A percentile compares a stretch with the other conserved stretches of the same genome.
phyloP scores from a whole-genome alignment of 2,113 vertebrate genomes.

The Misgurnus mizolepis region DNA sequence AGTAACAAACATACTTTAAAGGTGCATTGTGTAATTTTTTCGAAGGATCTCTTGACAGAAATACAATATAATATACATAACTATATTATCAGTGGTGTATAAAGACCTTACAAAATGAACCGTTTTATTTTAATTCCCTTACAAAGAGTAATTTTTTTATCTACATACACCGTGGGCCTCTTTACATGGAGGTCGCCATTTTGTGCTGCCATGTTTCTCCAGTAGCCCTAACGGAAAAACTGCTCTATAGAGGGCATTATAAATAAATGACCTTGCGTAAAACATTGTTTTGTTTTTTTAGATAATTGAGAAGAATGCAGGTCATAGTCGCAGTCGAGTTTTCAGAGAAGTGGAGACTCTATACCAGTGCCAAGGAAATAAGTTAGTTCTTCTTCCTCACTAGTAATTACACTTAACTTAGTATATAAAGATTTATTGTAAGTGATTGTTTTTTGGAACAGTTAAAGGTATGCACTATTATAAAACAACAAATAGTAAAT shows the following conservation, averaged over 20 bases:
- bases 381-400: conserved; percentile 71
- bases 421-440: neutral
- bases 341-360: conserved; percentile 96
- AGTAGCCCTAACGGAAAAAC: too few species aligned
- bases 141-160: too few species aligned
- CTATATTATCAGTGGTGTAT: too few species aligned
- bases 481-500: neutral
- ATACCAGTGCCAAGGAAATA: conserved; percentile 97
- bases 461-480: neutral
- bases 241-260: too few species aligned
- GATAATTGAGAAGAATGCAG: conserved; percentile 93
- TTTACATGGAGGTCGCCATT: neutral
- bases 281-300: conserved; percentile 51
- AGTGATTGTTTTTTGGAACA: too few species aligned
- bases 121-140: too few species aligned
- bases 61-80: too few species aligned
- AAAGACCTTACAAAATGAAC: too few species aligned
- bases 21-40: too few species aligned
- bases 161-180: too few species aligned
- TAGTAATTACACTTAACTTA: neutral
- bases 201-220: too few species aligned
- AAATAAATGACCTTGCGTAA: neutral
- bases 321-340: conserved; percentile 90
- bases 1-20: neutral
- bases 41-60: too few species aligned